Evolutionary conservation across 2,113 vertebrate species (phyloP).

Genomic region (Alosa alosa): DNA sequence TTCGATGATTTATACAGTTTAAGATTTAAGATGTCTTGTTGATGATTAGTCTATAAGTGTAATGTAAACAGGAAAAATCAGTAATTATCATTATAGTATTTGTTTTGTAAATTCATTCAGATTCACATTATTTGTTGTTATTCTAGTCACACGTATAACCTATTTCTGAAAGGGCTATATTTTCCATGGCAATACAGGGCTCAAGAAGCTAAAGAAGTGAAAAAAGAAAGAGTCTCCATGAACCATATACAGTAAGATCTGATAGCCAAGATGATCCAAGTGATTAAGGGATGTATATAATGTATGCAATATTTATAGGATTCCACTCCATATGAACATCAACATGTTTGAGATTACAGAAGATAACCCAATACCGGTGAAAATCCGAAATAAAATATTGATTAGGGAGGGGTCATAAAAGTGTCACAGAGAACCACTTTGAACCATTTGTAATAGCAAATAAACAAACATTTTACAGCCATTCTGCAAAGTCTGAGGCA

Average conservation of each 20-base stretch:
- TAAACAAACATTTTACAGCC: conserved; percentile 4
- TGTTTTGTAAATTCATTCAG: too few species aligned
- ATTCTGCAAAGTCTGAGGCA: not conserved
- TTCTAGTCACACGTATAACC: too few species aligned
- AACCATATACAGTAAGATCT: too few species aligned
- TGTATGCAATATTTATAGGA: not conserved
- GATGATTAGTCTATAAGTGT: not conserved
- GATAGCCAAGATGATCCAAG: not conserved
- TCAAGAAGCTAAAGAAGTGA: too few species aligned
- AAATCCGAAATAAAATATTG: not conserved
- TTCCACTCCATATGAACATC: not conserved
- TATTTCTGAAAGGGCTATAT: too few species aligned
- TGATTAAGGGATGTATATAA: not conserved
- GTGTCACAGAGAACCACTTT: not conserved
- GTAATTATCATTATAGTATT: not conserved
- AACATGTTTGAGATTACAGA: not conserved
- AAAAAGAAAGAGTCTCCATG: too few species aligned
- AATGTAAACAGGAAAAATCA: not conserved
- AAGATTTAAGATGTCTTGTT: not conserved
- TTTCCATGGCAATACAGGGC: too few species aligned
- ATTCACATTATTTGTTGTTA: too few species aligned
- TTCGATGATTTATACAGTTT: not conserved
- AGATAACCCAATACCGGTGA: not conserved
- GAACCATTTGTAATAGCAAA: not conserved
- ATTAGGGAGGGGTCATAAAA: not conserved